Base-by-base conservation (phyloP, 2,888 invertebrate genomes). In the Heteropelma amictum region DNA sequence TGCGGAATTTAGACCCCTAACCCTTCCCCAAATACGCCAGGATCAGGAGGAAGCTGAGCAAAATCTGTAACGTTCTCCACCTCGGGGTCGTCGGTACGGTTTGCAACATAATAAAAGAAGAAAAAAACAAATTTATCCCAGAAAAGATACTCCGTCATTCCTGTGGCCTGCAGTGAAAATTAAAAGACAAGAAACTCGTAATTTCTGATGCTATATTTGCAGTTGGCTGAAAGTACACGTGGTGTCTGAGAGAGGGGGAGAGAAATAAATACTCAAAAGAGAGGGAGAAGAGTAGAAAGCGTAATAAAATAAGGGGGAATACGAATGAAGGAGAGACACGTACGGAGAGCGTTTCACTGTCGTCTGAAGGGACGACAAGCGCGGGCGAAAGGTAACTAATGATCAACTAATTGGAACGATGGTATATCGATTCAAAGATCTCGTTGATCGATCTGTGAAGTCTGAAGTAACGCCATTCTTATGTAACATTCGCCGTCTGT, bases 341-440 rank as follows among this genome's bases (percentile, higher is more conserved):
- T 21, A 19, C 38, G 17, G 7, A 42, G 54, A 30, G 53, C 58
- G 60, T 53, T 35, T 17, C 23, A 33, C 49, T 70, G 74, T 79
- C 60, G 67, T 35, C 54, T 58, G 54, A 40, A 47, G 67, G 51
- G 69, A 72, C 77, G 71, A 73, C 79, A 74, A 67, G 69, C 38
- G 58, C 45, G 58, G 33, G 58, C 63, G 68, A 72, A 58, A 58
- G 64, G 64, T 74, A 53, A 74, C 73, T 74, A 74, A 74, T 69
- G 73, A 74, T 65, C 73, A 42, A 72, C 84, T 84, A 84, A 84
- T 84, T 84, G 83, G 84, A 78, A 83, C 81, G 83, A 84, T 84
- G 83, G 80, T 84, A 82, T 84, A 84, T 81, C 82, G 82, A 80
- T 69, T 60, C 42, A 40, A 80, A 78, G 83, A 84, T 84, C 82